Conservation (phyloP, 1,140 invertebrate species). For the Pissodes strobi region DNA sequence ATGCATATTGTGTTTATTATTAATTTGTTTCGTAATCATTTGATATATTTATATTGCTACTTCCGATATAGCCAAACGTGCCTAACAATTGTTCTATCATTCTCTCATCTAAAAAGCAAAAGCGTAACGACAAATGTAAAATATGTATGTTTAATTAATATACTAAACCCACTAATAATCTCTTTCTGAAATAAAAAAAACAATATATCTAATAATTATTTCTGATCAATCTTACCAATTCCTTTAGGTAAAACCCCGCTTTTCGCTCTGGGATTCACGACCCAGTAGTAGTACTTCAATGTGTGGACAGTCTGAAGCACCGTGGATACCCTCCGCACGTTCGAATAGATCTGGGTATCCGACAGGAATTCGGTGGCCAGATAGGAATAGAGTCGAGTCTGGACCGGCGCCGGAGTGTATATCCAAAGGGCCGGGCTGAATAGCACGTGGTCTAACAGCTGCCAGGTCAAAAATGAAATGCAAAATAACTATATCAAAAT, state of each 20-base stretch:
- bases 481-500: slow-evolving; percentile 74
- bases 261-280: slow-evolving; percentile 91
- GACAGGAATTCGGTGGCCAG: slow-evolving; percentile 96
- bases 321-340: slow-evolving; percentile 93
- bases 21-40: no score
- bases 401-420: slow-evolving; percentile 94
- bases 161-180: no score
- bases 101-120: no score
- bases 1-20: no score
- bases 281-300: slow-evolving; percentile 99
- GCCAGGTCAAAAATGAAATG: slow-evolving; percentile 80
- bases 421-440: slow-evolving; percentile 99
- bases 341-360: slow-evolving; percentile 96
- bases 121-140: no score
- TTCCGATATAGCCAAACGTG: no score
- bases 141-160: no score
- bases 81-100: no score
- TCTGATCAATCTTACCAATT: slow-evolving; percentile 83
- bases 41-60: no score
- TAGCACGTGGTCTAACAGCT: slow-evolving; percentile 97
- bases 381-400: slow-evolving; percentile 95
- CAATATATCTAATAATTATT: no score
- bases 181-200: no score
- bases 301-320: slow-evolving; percentile 98
- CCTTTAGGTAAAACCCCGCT: slow-evolving; percentile 95